Conservation (phyloP, 2,888 invertebrate species). For the Dysmachus trigonus region DNA sequence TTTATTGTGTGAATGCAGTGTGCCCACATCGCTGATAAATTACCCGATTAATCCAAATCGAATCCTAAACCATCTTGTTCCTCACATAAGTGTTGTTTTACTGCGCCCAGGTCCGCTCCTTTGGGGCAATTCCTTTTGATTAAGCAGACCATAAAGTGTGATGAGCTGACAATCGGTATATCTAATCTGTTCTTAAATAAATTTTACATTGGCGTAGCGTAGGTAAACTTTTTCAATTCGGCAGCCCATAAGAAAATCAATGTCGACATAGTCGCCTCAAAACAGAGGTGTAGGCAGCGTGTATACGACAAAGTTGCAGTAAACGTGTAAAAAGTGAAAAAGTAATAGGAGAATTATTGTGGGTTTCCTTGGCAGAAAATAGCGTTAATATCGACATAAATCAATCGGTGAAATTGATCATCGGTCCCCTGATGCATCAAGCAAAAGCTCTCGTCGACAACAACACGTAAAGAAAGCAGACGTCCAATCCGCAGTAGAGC, state of each 20-base stretch:
- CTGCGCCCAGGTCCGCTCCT: neutral
- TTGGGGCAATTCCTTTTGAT: neutral
- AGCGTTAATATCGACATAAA: neutral
- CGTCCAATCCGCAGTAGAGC: neutral
- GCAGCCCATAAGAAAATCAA: neutral
- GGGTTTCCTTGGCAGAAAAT: neutral
- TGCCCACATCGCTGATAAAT: slow-evolving; percentile 4
- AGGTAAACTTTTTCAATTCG: neutral
- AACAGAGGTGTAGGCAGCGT: neutral
- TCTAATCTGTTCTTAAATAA: neutral
- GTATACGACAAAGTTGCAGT: neutral
- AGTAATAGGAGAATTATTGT: neutral
- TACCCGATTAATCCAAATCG: neutral
- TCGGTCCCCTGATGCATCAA: neutral
- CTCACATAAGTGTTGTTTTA: neutral
- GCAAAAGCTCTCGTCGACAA: neutral
- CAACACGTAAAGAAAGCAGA: neutral
- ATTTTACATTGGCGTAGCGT: neutral
- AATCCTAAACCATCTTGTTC: neutral
- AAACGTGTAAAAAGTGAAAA: neutral
- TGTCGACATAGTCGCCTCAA: neutral
- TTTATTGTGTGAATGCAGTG: neutral
- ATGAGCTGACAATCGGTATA: neutral
- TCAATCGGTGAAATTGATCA: neutral
- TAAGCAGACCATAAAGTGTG: neutral